phyloP scores from a whole-genome alignment of 2,888 invertebrate genomes.

The Polydrusus tereticollis region DNA sequence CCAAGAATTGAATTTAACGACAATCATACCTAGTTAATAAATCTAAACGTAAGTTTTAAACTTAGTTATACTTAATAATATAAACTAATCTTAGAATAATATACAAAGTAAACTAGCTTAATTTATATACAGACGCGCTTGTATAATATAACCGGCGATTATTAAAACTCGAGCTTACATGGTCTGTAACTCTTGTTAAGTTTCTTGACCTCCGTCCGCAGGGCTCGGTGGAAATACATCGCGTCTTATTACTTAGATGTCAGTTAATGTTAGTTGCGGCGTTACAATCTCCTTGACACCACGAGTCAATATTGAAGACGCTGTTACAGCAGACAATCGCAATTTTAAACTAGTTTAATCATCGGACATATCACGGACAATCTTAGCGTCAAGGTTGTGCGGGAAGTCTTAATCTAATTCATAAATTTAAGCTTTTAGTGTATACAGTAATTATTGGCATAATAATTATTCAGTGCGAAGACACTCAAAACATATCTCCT shows the following conservation, averaged over 20 bases:
- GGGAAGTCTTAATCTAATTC: slow-evolving; percentile 35
- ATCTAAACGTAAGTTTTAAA: slow-evolving; percentile 47
- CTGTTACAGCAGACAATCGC: slow-evolving; percentile 39
- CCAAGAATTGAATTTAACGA: slow-evolving; percentile 66
- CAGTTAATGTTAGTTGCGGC: slow-evolving; percentile 40
- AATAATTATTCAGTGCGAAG: slow-evolving; percentile 13
- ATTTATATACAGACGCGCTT: slow-evolving; percentile 29
- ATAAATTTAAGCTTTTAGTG: slow-evolving; percentile 17
- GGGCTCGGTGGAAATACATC: slow-evolving; percentile 36
- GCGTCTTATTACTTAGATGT: slow-evolving; percentile 32
- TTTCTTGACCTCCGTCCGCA: slow-evolving; percentile 48
- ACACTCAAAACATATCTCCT: slow-evolving; percentile 34
- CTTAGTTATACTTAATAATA: slow-evolving; percentile 34
- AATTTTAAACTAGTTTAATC: slow-evolving; percentile 30
- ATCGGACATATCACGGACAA: slow-evolving; percentile 43
- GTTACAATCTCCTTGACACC: slow-evolving; percentile 42
- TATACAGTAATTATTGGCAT: slow-evolving; percentile 17
- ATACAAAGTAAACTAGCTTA: slow-evolving; percentile 29
- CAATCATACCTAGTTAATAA: slow-evolving; percentile 63
- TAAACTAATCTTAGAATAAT: slow-evolving; percentile 16
- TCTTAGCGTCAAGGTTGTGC: slow-evolving; percentile 47
- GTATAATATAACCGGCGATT: slow-evolving; percentile 16
- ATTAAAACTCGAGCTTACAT: slow-evolving; percentile 38
- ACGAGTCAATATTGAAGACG: slow-evolving; percentile 42
- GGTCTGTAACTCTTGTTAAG: slow-evolving; percentile 40